These are phyloP conservation scores for Asarcornis scutulata DNA, from an alignment of 2,113 vertebrate genomes.

Conservation along the genomic window DNA sequence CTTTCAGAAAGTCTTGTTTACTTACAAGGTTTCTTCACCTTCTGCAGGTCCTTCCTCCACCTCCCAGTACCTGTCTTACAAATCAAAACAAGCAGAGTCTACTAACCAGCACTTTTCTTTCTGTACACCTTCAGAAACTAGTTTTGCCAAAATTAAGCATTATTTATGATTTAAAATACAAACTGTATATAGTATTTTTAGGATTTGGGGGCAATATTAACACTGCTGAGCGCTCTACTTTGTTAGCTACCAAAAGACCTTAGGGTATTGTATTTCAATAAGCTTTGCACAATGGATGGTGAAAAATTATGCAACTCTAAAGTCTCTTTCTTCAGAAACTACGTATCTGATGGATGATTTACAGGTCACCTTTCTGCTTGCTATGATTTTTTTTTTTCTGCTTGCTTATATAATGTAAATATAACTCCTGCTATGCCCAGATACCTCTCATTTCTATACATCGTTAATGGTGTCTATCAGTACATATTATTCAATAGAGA, in stretches of 20 bases:
- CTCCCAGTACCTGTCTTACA: neutral
- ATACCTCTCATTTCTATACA: neutral
- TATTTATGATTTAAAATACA: neutral
- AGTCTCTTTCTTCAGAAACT: neutral
- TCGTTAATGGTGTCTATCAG: accelerated
- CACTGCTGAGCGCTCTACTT: neutral
- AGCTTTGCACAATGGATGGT: neutral
- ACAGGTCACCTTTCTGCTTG: neutral
- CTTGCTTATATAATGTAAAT: neutral
- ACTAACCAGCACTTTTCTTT: neutral
- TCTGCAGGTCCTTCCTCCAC: neutral
- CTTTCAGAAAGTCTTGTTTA: neutral
- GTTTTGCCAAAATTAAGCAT: neutral
- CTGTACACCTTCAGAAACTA: neutral
- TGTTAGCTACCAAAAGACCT: neutral
- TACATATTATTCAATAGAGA: neutral
- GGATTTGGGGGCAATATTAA: neutral
- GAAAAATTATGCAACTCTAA: neutral
- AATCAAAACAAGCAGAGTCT: neutral
- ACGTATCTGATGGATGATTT: neutral
- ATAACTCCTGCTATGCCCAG: neutral
- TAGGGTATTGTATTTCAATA: neutral
- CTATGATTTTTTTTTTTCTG: neutral
- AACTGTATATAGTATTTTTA: neutral
- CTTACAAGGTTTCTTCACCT: neutral